Percentiles rank a stretch among this genome's conserved stretches.
Conservation (phyloP, 2,113 vertebrate species). For the Grammomys dolichurus region DNA sequence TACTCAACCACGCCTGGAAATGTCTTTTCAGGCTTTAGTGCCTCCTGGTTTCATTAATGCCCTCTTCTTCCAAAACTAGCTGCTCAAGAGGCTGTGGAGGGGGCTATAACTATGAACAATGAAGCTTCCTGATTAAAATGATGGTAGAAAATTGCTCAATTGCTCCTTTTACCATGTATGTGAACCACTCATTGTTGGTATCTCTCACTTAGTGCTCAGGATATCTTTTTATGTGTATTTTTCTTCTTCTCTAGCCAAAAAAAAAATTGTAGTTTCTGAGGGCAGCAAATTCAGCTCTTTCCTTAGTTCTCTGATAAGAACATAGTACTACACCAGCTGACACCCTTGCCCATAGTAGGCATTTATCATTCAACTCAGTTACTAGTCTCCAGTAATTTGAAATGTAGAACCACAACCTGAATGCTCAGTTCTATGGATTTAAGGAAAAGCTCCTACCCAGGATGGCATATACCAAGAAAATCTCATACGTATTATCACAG, state of each 20-base stretch:
- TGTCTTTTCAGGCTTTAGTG: conserved; percentile 18
- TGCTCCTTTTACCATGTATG: background rate
- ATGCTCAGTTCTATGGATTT: background rate
- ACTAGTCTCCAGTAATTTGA: background rate
- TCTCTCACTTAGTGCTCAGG: background rate
- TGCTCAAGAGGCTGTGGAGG: background rate
- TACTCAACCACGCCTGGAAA: background rate
- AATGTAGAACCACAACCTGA: background rate
- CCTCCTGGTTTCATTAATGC: conserved; percentile 37
- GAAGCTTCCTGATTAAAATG: conserved; percentile 49
- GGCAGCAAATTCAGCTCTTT: background rate
- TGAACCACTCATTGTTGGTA: conserved; percentile 3
- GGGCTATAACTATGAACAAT: background rate
- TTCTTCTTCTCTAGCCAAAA: conserved; percentile 14
- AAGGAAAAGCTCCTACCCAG: background rate
- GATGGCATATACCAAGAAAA: background rate
- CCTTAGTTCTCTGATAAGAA: background rate
- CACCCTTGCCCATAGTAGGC: background rate
- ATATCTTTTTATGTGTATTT: conserved; percentile 19
- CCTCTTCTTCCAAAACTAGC: conserved; percentile 19
- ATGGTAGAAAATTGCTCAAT: conserved; percentile 50
- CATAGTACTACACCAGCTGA: background rate
- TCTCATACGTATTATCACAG: background rate
- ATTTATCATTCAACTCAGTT: background rate
- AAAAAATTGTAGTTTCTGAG: background rate